Base-by-base conservation (phyloP, 2,113 vertebrate species). In the Sebastes schlegelii region DNA sequence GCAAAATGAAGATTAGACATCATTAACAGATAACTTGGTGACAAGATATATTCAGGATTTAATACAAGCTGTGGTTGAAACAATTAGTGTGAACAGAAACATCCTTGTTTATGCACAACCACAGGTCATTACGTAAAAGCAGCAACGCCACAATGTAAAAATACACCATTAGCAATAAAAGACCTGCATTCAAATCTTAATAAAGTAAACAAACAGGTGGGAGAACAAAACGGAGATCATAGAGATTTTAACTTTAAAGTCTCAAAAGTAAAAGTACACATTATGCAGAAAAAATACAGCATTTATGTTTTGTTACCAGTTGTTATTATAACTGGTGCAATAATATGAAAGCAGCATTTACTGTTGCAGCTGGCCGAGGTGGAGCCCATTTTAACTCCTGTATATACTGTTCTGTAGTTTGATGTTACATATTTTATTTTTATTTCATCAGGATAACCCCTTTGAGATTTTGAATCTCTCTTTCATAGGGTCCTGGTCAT, bases 1-100 rank as follows among this genome's bases (percentile, higher is more conserved):
- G 51, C 14, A 71, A 43, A 65, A 1, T 23, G 5, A 43, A 80
- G n/a, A 26, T 84, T 26, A 74, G 46, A 14, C 5, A 66, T 54
- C 46, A 49, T 17, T 26, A 23, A 62, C 17, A 21, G 12, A 54
- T n/a, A 75, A 43, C 6, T 23, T 12, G 3, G 14, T 76, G 26
- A 26, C 26, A 26, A 67, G 19, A 64, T 60, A 1, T 6, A 54
- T 55, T 63, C 9, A 66, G 12, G 26, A 77, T 26, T 72, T 43
- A 45, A 5, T 23, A 54, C 19, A 62, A 14, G 4, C 4, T 49
- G 42, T 26, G 40, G 21, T 12, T 40, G 34, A 65, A 43, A 80
- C 14, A 9, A n/a, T 12, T 21, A 26, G 17, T 42, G 26, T 19
- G 23, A 61, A 61, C 14, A 45, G 26, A 54, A 57, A 48, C 51